phyloP scores from a whole-genome alignment of 2,797 vertebrate species.

The Anableps anableps region DNA sequence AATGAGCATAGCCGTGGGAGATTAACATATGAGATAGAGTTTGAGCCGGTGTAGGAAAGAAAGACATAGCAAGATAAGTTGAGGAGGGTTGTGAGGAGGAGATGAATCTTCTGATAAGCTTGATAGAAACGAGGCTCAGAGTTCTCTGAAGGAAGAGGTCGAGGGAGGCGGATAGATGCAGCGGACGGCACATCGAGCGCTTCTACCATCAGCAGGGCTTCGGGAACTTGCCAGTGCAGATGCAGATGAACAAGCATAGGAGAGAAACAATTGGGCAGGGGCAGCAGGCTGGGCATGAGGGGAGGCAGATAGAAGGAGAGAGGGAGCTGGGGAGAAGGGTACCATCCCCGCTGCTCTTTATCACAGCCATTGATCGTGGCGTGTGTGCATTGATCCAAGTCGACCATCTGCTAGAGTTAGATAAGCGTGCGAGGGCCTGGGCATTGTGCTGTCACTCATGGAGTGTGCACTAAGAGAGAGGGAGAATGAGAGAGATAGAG shows the following conservation, averaged over 20 bases:
- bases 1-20: conserved; percentile 68
- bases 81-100: conserved; percentile 72
- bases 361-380: conserved; percentile 99
- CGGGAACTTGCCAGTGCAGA: conserved; percentile 78
- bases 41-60: conserved; percentile 61
- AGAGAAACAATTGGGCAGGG: conserved; percentile 83
- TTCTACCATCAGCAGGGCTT: conserved; percentile 69
- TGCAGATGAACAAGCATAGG: conserved; percentile 76
- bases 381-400: conserved; percentile 99
- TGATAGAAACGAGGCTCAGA: conserved; percentile 76
- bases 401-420: conserved; percentile 99
- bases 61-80: conserved; percentile 71
- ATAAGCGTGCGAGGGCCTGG: conserved; percentile 99
- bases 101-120: conserved; percentile 81
- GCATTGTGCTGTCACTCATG: conserved; percentile 99
- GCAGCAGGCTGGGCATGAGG: conserved; percentile 79
- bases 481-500: conserved; percentile 76
- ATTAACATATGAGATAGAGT: conserved; percentile 76
- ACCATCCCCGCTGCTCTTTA: conserved; percentile 99
- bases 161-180: conserved; percentile 68
- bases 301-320: conserved; percentile 79
- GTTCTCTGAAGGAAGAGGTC: conserved; percentile 66
- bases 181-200: conserved; percentile 60
- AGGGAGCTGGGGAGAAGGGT: conserved; percentile 84
- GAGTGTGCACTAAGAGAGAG: conserved; percentile 84